Percentiles rank a stretch among this genome's conserved stretches.
Conservation (phyloP, 2,888 invertebrate species). For the Dryocosmus kuriphilus region DNA sequence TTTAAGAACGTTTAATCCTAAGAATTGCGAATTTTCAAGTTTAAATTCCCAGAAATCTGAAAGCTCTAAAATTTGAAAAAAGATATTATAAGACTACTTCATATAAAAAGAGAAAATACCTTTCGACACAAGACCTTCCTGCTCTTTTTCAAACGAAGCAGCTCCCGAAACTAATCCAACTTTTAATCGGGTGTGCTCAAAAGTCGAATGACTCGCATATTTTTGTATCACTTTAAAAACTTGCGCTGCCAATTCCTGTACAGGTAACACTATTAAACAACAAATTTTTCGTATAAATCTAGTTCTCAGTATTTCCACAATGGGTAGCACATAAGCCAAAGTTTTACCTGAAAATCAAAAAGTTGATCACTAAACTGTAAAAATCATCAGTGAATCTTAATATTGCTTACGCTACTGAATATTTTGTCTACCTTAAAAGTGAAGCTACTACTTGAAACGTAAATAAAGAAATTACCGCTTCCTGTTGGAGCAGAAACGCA, state of each 20-base stretch:
- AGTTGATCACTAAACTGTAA: constrained; percentile 19
- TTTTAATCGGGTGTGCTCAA: constrained; percentile 82
- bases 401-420: not conserved
- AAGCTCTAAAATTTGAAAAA: no score
- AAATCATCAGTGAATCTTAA: not conserved
- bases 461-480: constrained; percentile 82
- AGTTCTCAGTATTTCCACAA: constrained; percentile 84
- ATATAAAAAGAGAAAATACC: constrained; percentile 40
- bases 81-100: no score
- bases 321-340: constrained; percentile 94
- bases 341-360: constrained; percentile 83
- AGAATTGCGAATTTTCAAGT: no score
- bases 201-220: constrained; percentile 79
- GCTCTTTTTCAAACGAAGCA: constrained; percentile 84
- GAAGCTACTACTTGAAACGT: not conserved
- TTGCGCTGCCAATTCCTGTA: constrained; percentile 93
- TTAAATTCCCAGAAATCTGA: no score
- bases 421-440: constrained; percentile 4
- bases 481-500: constrained; percentile 99
- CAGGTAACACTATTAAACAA: constrained; percentile 95
- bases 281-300: constrained; percentile 84
- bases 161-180: constrained; percentile 86
- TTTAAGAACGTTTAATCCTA: no score
- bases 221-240: constrained; percentile 90
- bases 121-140: constrained; percentile 77